phyloP scores from a whole-genome alignment of 1,140 invertebrate species.

The Scaptomyza graminum region DNA sequence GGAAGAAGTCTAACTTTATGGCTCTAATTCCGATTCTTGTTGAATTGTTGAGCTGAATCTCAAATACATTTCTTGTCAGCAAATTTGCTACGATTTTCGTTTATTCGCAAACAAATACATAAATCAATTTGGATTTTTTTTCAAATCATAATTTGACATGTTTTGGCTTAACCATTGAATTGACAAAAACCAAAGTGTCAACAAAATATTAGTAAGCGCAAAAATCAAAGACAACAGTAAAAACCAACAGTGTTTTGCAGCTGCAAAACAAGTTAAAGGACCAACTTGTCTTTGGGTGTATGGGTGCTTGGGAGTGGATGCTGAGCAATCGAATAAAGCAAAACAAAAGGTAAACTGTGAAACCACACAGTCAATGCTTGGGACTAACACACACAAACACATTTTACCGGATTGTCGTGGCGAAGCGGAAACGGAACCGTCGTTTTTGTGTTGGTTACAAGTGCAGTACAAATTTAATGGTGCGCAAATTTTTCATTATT shows the following conservation, averaged over 20 bases:
- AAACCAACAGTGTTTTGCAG: constrained; percentile 26
- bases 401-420: not conserved
- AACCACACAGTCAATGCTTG: constrained; percentile 10
- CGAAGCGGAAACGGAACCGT: constrained; percentile 32
- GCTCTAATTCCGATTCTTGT: constrained; percentile 13
- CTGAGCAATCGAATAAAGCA: constrained; percentile 31
- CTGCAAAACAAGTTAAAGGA: constrained; percentile 23
- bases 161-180: constrained; percentile 36
- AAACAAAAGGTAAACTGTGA: constrained; percentile 25
- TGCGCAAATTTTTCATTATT: constrained; percentile 76
- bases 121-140: constrained; percentile 58
- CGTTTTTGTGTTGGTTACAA: constrained; percentile 35
- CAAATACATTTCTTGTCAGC: constrained; percentile 32
- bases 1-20: constrained; percentile 4
- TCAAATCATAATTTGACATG: constrained; percentile 55
- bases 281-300: constrained; percentile 10
- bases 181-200: constrained; percentile 61
- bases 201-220: constrained; percentile 55
- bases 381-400: constrained; percentile 6
- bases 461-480: constrained; percentile 74
- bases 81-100: constrained; percentile 26
- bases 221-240: constrained; percentile 16
- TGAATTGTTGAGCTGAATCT: constrained; percentile 29
- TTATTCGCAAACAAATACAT: constrained; percentile 48
- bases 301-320: not conserved